phyloP scores from a whole-genome alignment of 2,888 invertebrate species.

The Xanthostigma xanthostigma region DNA sequence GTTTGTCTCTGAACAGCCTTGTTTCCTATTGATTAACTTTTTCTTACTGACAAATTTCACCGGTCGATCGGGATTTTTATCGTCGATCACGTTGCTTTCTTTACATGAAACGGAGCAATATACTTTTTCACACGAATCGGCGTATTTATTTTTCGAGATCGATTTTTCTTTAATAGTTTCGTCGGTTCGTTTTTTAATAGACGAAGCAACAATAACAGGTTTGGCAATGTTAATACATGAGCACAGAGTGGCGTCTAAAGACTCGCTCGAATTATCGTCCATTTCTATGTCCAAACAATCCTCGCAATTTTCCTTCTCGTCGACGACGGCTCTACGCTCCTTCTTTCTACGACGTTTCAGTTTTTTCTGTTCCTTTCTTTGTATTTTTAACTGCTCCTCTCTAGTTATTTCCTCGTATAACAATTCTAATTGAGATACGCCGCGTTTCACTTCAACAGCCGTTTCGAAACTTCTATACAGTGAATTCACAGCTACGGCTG shows the following conservation, averaged over 20 bases:
- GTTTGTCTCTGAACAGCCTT: neutral
- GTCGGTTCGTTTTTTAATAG: conserved; percentile 5
- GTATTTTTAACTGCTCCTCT: conserved; percentile 72
- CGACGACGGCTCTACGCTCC: conserved; percentile 37
- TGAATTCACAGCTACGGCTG: conserved; percentile 76
- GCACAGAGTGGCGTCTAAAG: conserved; percentile 16
- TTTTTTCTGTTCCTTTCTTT: conserved; percentile 76
- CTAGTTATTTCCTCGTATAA: conserved; percentile 76
- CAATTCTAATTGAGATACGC: conserved; percentile 75
- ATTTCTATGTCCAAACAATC: conserved; percentile 22
- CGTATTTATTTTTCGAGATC: conserved; percentile 12
- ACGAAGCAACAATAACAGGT: conserved; percentile 2
- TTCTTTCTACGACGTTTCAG: conserved; percentile 63
- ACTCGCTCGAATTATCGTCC: conserved; percentile 16
- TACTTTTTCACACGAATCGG: conserved; percentile 10
- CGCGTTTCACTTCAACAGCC: conserved; percentile 77
- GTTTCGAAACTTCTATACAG: conserved; percentile 80
- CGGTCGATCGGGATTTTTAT: conserved; percentile 5
- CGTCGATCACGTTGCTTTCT: conserved; percentile 7
- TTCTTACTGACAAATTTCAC: neutral
- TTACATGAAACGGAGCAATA: conserved; percentile 3
- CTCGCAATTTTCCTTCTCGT: conserved; percentile 29
- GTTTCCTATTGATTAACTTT: too few species aligned
- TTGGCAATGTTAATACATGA: conserved; percentile 8
- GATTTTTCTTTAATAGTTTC: conserved; percentile 13